Base-by-base conservation (phyloP, 1,140 invertebrate species). In the Zeugodacus cucurbitae region DNA sequence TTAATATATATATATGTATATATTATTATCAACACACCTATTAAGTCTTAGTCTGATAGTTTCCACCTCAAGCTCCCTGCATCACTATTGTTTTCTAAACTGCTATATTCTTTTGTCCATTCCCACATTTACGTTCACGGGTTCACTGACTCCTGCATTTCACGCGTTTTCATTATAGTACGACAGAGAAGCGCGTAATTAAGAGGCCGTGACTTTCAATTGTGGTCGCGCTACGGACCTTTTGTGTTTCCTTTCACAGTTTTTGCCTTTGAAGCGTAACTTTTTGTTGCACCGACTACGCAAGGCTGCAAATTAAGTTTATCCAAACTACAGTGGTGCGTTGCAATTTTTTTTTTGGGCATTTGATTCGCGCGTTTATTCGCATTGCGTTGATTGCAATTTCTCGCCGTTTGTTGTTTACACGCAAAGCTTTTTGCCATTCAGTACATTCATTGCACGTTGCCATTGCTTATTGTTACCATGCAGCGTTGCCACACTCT, bases 321-420 rank as follows among this genome's bases (percentile, higher is more conserved):
- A 41, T 34, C 26, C 74, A 62, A 54, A 1, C n/a, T 62, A 26
- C 58, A 82, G 44, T 41, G 17, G 44, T 29, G 11, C 22, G 26
- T n/a, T 74, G 70, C 34, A 74, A 34, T 74, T 74, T 37, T 74
- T 74, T 37, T 70, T 74, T 74, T 17, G 14, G 70, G 44, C 34
- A 48, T 82, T 82, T 82, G 74, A 48, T 82, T 48, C 74, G 74
- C 74, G 74, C 74, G 37, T 37, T 82, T 82, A 82, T 82, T 82
- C 74, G 74, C 74, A 11, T 82, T 82, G 74, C 41, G 74, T 82
- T 82, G 74, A 59, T 87, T 87, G 54, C 85, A 87, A 22, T 87
- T 41, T 54, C 85, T 62, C 32, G 20, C 54, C 44, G 26, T 87
- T 87, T 59, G 54, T 58, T 87, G 54, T 87, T 87, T 87, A 87